Percentiles rank a stretch among this genome's conserved stretches.
These are phyloP conservation scores for Xiphorhynchus erythropygius DNA, from an alignment of 2,797 vertebrate species.

Conservation along the genomic window DNA sequence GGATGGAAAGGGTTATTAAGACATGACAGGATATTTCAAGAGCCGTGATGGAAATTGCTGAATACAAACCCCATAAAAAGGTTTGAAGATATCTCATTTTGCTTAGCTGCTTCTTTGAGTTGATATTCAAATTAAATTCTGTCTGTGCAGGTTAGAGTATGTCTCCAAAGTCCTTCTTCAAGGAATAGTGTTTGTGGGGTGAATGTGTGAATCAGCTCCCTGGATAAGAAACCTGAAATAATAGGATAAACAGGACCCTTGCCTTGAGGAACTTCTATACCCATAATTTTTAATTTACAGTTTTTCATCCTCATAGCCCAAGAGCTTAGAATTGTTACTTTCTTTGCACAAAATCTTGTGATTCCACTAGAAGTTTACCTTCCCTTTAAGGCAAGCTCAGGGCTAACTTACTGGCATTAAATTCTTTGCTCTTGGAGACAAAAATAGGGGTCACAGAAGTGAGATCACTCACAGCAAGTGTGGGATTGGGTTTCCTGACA, in stretches of 20 bases:
- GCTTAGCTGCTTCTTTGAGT: neutral
- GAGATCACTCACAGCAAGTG: neutral
- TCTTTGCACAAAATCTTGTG: neutral
- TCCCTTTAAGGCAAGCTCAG: neutral
- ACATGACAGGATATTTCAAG: neutral
- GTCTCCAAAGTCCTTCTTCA: neutral
- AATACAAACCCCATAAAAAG: neutral
- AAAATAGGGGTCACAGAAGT: neutral
- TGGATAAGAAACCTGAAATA: neutral
- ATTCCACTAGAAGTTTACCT: neutral
- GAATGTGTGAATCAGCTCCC: neutral
- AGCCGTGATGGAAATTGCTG: neutral
- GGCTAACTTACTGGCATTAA: neutral
- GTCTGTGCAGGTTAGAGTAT: neutral
- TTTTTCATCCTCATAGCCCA: neutral
- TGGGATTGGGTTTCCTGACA: neutral
- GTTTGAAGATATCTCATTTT: neutral
- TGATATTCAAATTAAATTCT: neutral
- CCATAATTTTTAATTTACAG: rapidly evolving
- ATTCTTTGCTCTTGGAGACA: neutral
- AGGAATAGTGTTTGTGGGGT: neutral
- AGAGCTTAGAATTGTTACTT: neutral
- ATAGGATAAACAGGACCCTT: neutral
- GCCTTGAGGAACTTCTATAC: neutral
- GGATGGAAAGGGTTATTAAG: neutral